Percentiles rank a stretch among this genome's conserved stretches.
These are phyloP conservation scores for Xestoiulus laeticollis DNA, from an alignment of 2,888 invertebrate genomes.

Conservation along the genomic window DNA sequence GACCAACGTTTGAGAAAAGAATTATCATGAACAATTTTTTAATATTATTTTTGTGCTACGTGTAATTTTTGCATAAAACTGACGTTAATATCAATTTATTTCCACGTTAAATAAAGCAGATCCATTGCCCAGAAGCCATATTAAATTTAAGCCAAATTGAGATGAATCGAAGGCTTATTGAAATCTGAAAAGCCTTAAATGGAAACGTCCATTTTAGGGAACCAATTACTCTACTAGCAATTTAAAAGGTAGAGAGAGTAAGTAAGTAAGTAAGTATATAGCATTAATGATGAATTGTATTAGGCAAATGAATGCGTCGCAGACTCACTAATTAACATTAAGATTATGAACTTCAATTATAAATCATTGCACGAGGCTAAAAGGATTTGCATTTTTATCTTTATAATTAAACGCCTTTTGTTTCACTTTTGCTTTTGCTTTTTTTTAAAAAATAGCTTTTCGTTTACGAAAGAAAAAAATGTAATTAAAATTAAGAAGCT, in stretches of 20 bases:
- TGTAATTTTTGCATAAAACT: neutral
- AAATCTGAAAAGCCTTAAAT: neutral
- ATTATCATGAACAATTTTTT: neutral
- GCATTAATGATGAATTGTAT: constrained; percentile 22
- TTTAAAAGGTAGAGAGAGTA: neutral
- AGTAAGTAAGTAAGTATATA: too few relatives aligned
- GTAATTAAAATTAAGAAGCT: constrained; percentile 13
- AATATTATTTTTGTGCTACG: neutral
- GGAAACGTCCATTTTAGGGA: neutral
- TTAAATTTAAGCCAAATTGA: neutral
- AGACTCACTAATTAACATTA: constrained; percentile 14
- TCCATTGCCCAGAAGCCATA: too few relatives aligned
- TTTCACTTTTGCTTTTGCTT: neutral
- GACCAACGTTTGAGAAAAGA: too few relatives aligned
- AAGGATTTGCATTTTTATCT: constrained; percentile 23
- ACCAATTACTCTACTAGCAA: neutral
- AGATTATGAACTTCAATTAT: constrained; percentile 23
- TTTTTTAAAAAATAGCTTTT: neutral
- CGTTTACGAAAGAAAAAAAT: neutral
- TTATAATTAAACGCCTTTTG: constrained; percentile 9
- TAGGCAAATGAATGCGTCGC: constrained; percentile 11
- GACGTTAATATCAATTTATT: too few relatives aligned
- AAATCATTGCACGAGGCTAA: neutral
- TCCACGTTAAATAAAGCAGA: neutral
- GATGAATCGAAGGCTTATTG: neutral